Evolutionary conservation across 2,113 vertebrate genomes (phyloP), one percentile per base, ranked within the genome.

Genomic region (Conger conger): DNA sequence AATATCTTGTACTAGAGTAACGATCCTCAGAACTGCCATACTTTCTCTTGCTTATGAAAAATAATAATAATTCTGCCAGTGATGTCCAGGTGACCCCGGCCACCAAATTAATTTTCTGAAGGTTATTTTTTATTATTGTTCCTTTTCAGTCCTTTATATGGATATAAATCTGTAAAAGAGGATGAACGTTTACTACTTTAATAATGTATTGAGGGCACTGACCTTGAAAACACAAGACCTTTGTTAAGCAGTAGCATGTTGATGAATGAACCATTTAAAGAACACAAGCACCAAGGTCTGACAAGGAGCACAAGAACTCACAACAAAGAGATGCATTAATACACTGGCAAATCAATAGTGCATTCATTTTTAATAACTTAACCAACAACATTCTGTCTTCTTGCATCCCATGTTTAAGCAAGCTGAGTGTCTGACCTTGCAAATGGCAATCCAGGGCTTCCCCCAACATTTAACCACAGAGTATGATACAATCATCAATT

Each of bases 91-190:
- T 40, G 38, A 60, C n/a, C 16, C 17, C 17, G 35, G 16, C 20
- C 27, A 50, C n/a, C 36, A 73, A 84, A 84, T 60, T 33, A 78
- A 50, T 76, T 77, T 84, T 79, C 3, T 45, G 40, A 79, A 79
- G 57, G 54, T 81, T 85, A 81, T 73, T 76, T 76, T 85, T 76
- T 81, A 81, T 81, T 73, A 73, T 85, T 33, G 42, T 85, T 81
- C 23, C 63, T 85, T 80, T 76, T 77, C 38, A 81, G 50, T 85
- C 42, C 57, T 30, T 85, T 80, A 85, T 81, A 68, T 73, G 57
- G 79, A 45, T 81, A 73, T 85, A 85, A 73, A 81, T 85, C 84
- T 50, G 33, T 54, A 45, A 40, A 80, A n/a, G n/a, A 50, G 57
- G 37, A 38, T 40, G 60, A 3, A 4, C 60, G 35, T 85, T 85